Evolutionary conservation across 1,140 invertebrate genomes (phyloP), one percentile per base, ranked within the genome.

Genomic region (Holotrichia oblita): DNA sequence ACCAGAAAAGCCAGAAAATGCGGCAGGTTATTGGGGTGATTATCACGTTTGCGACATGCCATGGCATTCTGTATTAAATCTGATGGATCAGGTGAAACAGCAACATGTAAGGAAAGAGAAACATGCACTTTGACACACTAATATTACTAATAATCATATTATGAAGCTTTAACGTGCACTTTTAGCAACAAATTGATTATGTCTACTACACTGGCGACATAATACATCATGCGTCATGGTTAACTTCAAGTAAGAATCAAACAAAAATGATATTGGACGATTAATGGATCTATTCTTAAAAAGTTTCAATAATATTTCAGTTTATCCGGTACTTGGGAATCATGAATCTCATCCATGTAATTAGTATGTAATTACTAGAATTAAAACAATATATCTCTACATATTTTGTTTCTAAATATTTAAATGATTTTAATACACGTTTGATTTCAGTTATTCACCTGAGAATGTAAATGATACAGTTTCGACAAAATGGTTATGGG

Each of bases 321-420:
- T 98, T 6, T 93, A 92, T 84, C 91, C 94, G 9, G 90, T 92
- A 59, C 86, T 98, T 61, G 96, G 96, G 40, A 98, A 98, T 85
- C 96, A 98, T 82, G 96, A 98, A 87, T 90, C 94, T 73, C 91
- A 94, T 87, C 96, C 96, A 3, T 89, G 93, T 8, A 96, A 97
- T 88, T 91, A 93, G 93, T 96, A 88, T 91, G 90, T 82, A 41
- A 6, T n/a, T 44, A 55, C 7, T 22, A 34, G 4, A 34, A 34
- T 2, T 34, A 34, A 34, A 34, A 34, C 2, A 34, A 9, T 76
- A 17, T n/a, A 48, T 76, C 20, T 42, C n/a, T 20, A 48, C 41
- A 76, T 17, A 76, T 42, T 17, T 44, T 34, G 4, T 34, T 34
- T 34, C 27, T 34, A 34, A 2, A 34, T 34, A n/a, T 34, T 2